These are phyloP conservation scores for Matsumyia berberina DNA, from an alignment of 2,888 invertebrate genomes.

Conservation along the genomic window DNA sequence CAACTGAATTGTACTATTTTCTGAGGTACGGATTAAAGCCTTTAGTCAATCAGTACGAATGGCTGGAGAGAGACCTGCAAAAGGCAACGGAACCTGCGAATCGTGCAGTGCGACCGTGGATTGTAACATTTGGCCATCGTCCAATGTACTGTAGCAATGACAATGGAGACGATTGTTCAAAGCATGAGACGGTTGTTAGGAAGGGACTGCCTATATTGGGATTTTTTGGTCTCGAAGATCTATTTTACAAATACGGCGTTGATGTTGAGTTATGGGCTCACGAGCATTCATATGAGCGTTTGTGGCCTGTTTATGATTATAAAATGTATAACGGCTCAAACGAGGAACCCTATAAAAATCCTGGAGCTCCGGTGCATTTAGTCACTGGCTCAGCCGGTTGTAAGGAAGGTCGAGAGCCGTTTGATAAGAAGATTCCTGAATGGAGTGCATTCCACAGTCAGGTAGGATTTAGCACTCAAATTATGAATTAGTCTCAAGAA, in stretches of 20 bases:
- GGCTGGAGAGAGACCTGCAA: slow-evolving; percentile 93
- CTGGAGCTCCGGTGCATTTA: slow-evolving; percentile 95
- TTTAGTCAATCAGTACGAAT: slow-evolving; percentile 91
- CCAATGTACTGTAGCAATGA: slow-evolving; percentile 96
- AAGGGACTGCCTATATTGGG: slow-evolving; percentile 88
- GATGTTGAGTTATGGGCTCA: slow-evolving; percentile 98
- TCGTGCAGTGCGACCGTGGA: slow-evolving; percentile 91
- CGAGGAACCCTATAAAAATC: slow-evolving; percentile 86
- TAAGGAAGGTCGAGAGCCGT: slow-evolving; percentile 92
- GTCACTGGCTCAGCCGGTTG: slow-evolving; percentile 96
- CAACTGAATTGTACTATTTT: slow-evolving; percentile 98
- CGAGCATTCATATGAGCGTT: slow-evolving; percentile 98
- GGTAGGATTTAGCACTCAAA: slow-evolving; percentile 62
- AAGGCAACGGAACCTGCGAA: slow-evolving; percentile 90
- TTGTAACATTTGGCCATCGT: slow-evolving; percentile 92
- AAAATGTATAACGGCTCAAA: slow-evolving; percentile 88
- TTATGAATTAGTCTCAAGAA: neutral
- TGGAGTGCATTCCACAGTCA: slow-evolving; percentile 94
- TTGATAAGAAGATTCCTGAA: slow-evolving; percentile 85
- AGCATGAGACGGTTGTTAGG: slow-evolving; percentile 87
- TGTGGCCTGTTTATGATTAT: slow-evolving; percentile 97
- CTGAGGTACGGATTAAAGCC: slow-evolving; percentile 93
- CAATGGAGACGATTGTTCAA: slow-evolving; percentile 91
- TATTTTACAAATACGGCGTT: slow-evolving; percentile 95
- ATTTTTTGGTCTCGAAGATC: slow-evolving; percentile 91